Evolutionary conservation across 2,888 invertebrate genomes (phyloP).

Genomic region (Melieria picta): DNA sequence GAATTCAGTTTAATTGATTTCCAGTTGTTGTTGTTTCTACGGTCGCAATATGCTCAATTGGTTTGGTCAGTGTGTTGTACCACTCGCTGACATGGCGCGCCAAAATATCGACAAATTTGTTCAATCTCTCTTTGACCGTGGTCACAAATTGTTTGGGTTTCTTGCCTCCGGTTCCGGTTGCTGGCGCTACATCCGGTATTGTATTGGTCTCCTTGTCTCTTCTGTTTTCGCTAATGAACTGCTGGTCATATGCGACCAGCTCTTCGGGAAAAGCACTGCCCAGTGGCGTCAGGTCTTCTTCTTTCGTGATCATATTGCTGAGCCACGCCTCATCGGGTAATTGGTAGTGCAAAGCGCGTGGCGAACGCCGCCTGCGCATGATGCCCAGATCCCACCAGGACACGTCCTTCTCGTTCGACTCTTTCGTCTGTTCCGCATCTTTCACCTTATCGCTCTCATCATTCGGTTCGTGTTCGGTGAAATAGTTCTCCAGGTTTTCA

Average conservation of each 20-base stretch:
- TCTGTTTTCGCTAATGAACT: conserved; percentile 6
- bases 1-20: too few species aligned
- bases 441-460: conserved; percentile 28
- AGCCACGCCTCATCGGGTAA: conserved; percentile 41
- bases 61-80: conserved; percentile 56
- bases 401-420: conserved; percentile 20
- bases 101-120: conserved; percentile 55
- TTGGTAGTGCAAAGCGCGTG: conserved; percentile 30
- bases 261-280: conserved; percentile 29
- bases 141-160: conserved; percentile 48
- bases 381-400: conserved; percentile 58
- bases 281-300: conserved; percentile 45
- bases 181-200: too few species aligned
- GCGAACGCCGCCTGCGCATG: conserved; percentile 40
- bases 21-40: too few species aligned
- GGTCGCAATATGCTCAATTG: conserved; percentile 37
- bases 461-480: conserved; percentile 42
- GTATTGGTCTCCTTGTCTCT: conserved; percentile 6
- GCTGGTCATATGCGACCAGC: conserved; percentile 13
- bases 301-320: conserved; percentile 54
- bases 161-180: not conserved
- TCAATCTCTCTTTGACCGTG: conserved; percentile 53
- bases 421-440: not conserved
- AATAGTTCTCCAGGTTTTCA: conserved; percentile 43
- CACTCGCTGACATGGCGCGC: conserved; percentile 58